phyloP scores from a whole-genome alignment of 1,140 invertebrate genomes.

The Dryas iulia region DNA sequence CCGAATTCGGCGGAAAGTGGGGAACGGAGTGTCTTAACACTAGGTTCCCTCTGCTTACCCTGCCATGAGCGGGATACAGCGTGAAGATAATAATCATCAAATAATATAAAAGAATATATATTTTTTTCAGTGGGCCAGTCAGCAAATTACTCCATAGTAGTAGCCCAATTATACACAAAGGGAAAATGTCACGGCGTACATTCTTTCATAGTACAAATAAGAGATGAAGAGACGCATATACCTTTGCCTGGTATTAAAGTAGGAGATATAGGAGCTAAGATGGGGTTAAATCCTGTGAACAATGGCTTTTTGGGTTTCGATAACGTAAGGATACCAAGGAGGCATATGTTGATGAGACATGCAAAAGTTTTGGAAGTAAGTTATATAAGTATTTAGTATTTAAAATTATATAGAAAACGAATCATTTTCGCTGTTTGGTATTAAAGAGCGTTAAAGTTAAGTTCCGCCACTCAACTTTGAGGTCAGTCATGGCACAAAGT shows the following conservation, averaged over 20 bases:
- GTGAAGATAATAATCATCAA: too few relatives aligned
- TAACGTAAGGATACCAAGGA: conserved; percentile 91
- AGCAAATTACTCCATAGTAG: conserved; percentile 92
- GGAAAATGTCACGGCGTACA: conserved; percentile 93
- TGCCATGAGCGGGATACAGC: too few relatives aligned
- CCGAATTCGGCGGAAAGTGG: too few relatives aligned
- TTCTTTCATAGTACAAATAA: conserved; percentile 94
- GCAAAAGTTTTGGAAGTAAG: conserved; percentile 87
- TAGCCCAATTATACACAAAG: conserved; percentile 93
- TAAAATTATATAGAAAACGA: too few relatives aligned
- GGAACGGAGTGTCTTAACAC: too few relatives aligned
- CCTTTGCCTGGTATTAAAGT: conserved; percentile 93
- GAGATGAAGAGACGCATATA: conserved; percentile 92
- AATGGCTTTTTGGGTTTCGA: conserved; percentile 95
- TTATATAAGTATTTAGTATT: too few relatives aligned
- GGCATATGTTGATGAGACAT: conserved; percentile 97
- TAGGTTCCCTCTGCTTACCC: too few relatives aligned
- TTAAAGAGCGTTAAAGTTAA: too few relatives aligned
- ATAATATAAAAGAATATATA: too few relatives aligned
- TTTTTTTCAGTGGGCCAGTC: conserved; percentile 92
- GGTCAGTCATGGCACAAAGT: too few relatives aligned
- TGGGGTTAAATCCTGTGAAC: conserved; percentile 94
- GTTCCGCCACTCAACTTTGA: too few relatives aligned
- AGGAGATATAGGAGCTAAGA: conserved; percentile 95
- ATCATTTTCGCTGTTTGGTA: too few relatives aligned